Conservation (phyloP, 2,888 invertebrate species). For the Theretra japonica region DNA sequence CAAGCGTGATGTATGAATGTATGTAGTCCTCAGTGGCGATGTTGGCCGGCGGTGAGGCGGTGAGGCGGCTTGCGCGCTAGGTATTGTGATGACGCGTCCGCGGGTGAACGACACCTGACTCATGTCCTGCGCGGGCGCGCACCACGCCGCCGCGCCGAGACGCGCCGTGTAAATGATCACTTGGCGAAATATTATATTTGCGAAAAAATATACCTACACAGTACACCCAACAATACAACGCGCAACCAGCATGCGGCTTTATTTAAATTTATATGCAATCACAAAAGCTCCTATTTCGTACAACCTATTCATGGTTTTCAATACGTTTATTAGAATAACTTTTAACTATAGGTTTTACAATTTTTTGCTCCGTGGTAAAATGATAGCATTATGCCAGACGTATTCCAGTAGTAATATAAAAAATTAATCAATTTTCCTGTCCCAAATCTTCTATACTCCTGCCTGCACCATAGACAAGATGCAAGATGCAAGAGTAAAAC, state of each 20-base stretch:
- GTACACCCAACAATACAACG: background rate
- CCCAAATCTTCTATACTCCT: background rate
- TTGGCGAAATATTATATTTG: constrained; percentile 47
- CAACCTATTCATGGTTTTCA: background rate
- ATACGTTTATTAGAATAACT: background rate
- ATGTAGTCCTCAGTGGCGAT: constrained; percentile 44
- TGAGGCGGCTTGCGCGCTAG: constrained; percentile 47
- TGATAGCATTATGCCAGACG: no score
- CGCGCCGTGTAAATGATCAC: constrained; percentile 59
- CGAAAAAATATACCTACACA: constrained; percentile 17
- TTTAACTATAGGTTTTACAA: background rate
- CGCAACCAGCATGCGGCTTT: background rate
- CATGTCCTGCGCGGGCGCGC: constrained; percentile 62
- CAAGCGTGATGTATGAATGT: background rate
- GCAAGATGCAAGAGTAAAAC: background rate
- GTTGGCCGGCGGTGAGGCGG: constrained; percentile 28
- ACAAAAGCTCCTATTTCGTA: constrained; percentile 6
- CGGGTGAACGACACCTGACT: constrained; percentile 80
- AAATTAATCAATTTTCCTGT: background rate
- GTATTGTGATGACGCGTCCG: constrained; percentile 68
- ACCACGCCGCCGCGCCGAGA: constrained; percentile 57
- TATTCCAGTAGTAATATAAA: background rate
- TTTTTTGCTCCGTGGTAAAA: no score
- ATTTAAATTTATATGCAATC: background rate
- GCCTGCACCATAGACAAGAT: background rate